These are phyloP conservation scores for Panthera leo DNA, from an alignment of 2,113 vertebrate species.

Conservation along the genomic window DNA sequence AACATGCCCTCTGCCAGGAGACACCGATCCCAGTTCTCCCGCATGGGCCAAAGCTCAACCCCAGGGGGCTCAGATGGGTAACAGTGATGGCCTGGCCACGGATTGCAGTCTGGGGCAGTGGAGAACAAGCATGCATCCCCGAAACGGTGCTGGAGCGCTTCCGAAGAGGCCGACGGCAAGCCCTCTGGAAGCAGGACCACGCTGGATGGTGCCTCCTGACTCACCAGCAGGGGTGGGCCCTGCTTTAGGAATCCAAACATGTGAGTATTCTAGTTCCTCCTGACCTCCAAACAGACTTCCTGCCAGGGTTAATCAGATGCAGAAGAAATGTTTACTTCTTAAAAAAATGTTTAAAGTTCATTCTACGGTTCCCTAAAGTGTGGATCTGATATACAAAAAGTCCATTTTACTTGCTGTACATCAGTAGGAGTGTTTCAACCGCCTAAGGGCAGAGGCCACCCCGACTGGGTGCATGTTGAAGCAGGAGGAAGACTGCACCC, in stretches of 20 bases:
- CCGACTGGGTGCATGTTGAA: background rate
- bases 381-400: background rate
- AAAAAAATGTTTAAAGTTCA: background rate
- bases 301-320: background rate
- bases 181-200: accelerated
- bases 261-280: background rate
- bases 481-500: background rate
- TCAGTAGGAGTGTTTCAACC: background rate
- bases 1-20: background rate
- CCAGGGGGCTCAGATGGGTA: background rate
- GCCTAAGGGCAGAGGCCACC: background rate
- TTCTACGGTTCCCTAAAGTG: background rate
- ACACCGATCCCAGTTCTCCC: background rate
- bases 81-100: background rate
- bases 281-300: background rate
- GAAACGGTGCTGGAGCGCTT: background rate
- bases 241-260: background rate
- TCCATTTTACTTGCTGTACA: background rate
- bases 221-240: background rate
- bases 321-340: background rate
- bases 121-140: background rate
- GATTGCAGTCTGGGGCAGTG: background rate
- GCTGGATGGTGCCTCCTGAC: background rate
- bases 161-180: background rate
- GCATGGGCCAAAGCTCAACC: background rate